Evolutionary conservation across 2,888 invertebrate species (phyloP).

Genomic region (Pammene aurita): DNA sequence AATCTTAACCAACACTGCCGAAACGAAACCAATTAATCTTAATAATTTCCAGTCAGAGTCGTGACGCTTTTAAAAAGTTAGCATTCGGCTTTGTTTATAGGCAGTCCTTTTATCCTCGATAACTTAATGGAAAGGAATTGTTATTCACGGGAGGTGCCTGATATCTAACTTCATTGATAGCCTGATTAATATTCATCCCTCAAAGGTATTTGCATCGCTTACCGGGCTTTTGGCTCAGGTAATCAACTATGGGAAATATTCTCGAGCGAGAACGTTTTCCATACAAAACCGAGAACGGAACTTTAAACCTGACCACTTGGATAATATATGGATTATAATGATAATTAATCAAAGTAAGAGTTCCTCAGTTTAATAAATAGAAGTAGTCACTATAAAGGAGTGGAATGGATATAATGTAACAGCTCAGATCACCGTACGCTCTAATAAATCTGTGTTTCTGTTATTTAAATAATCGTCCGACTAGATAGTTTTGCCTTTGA

Average conservation of each 20-base stretch:
- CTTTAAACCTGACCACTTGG: too few species aligned
- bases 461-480: too few species aligned
- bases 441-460: too few species aligned
- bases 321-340: too few species aligned
- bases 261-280: too few species aligned
- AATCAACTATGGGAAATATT: neutral
- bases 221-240: neutral
- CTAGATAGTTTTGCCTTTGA: too few species aligned
- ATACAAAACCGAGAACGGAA: too few species aligned
- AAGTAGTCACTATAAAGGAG: too few species aligned
- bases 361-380: too few species aligned
- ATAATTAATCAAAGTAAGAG: too few species aligned
- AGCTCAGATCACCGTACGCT: too few species aligned
- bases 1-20: neutral
- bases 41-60: slow-evolving; percentile 25
- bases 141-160: slow-evolving; percentile 54
- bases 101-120: slow-evolving; percentile 42
- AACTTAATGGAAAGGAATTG: slow-evolving; percentile 50
- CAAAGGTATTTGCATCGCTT: neutral
- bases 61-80: slow-evolving; percentile 22
- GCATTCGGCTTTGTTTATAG: slow-evolving; percentile 28
- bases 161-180: slow-evolving; percentile 64
- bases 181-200: slow-evolving; percentile 66
- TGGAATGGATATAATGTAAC: too few species aligned
- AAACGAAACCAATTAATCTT: slow-evolving; percentile 30